Conservation (phyloP, 2,888 invertebrate species). For the Acrobasis repandana region DNA sequence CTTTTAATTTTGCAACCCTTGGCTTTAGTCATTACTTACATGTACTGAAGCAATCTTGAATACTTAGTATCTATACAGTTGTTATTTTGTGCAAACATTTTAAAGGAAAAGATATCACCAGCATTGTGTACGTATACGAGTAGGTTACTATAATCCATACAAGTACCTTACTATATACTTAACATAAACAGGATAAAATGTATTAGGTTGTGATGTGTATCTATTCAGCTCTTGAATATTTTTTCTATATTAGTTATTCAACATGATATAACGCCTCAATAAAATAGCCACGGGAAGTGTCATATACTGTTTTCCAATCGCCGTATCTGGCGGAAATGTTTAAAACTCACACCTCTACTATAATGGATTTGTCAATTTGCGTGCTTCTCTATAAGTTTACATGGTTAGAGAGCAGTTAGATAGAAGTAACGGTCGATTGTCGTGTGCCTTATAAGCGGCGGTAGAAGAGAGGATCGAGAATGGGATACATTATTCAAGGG, state of each 20-base stretch:
- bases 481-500: conserved; percentile 80
- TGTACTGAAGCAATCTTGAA: too few relatives aligned
- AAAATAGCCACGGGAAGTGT: conserved; percentile 8
- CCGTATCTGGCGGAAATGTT: conserved; percentile 24
- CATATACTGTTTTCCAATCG: conserved; percentile 19
- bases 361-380: conserved; percentile 33
- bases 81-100: too few relatives aligned
- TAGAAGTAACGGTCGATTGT: conserved; percentile 73
- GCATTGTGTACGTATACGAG: too few relatives aligned
- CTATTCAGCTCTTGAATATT: background rate
- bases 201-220: background rate
- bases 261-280: conserved; percentile 10
- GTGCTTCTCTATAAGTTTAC: conserved; percentile 39
- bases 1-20: too few relatives aligned
- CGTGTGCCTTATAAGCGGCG: conserved; percentile 71
- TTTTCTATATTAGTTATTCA: background rate
- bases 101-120: too few relatives aligned
- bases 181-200: background rate
- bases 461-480: conserved; percentile 68
- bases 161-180: too few relatives aligned
- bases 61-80: too few relatives aligned
- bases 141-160: too few relatives aligned
- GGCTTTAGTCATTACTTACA: too few relatives aligned
- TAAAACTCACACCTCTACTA: conserved; percentile 28
- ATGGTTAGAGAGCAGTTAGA: conserved; percentile 63